phyloP scores from a whole-genome alignment of 2,888 invertebrate species.

The Tricholauxania praeusta region DNA sequence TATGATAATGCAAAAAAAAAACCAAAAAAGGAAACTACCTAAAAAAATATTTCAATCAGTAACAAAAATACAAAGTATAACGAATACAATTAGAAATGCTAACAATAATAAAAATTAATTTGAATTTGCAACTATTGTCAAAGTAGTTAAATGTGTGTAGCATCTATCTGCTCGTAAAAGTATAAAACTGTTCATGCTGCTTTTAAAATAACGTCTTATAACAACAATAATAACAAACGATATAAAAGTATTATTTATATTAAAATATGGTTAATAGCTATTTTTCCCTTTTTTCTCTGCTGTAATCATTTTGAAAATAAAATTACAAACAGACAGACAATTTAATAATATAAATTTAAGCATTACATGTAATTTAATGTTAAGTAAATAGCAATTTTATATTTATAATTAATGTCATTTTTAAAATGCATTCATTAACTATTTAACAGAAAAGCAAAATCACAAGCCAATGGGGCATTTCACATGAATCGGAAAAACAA shows the following conservation, averaged over 20 bases:
- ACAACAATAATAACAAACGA: background rate
- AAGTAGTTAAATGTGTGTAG: too few species aligned
- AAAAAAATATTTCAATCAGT: background rate
- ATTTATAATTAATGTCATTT: slow-evolving; percentile 20
- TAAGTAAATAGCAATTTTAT: slow-evolving; percentile 13
- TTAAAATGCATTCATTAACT: slow-evolving; percentile 9
- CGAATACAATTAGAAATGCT: background rate
- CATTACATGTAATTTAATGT: slow-evolving; percentile 8
- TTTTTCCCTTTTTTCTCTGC: background rate
- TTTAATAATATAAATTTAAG: slow-evolving; percentile 1
- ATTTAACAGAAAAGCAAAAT: slow-evolving; percentile 19
- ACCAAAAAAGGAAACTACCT: background rate
- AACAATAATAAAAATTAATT: too few species aligned
- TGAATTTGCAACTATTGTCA: too few species aligned
- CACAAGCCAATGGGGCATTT: background rate
- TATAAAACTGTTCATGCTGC: too few species aligned
- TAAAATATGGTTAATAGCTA: background rate
- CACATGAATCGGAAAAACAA: too few species aligned
- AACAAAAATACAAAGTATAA: background rate
- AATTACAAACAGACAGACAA: background rate
- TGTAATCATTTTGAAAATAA: background rate
- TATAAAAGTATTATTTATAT: background rate
- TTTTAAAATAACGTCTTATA: too few species aligned
- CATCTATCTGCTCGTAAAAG: too few species aligned
- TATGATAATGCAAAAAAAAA: slow-evolving; percentile 14